Evolutionary conservation across 1,140 invertebrate species (phyloP), one percentile per base, ranked within the genome.

Genomic region (Chlorops oryzae): DNA sequence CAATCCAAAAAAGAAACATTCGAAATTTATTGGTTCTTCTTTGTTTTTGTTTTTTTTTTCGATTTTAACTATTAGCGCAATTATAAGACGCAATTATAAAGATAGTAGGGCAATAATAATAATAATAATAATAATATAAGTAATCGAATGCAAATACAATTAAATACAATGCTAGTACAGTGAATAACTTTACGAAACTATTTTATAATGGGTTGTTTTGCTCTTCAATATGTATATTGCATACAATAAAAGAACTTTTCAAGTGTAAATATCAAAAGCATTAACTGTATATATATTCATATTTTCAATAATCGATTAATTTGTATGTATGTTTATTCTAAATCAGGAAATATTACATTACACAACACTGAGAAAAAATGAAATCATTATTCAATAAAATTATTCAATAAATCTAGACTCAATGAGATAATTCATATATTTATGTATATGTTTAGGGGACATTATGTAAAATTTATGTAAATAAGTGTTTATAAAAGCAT

Each of bases 81-180:
- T n/a, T n/a, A n/a, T n/a, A n/a, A n/a, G n/a, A n/a, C n/a, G n/a
- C n/a, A n/a, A n/a, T n/a, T n/a, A n/a, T n/a, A n/a, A n/a, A n/a
- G n/a, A n/a, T n/a, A n/a, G n/a, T n/a, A n/a, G n/a, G n/a, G n/a
- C 28, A 32, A 32, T 32, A 32, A 32, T 54, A 56, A 55, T 44
- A 39, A 52, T 51, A 55, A 56, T 50, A 43, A 59, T 62, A 56
- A 63, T 59, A 61, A 62, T 59, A 61, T 61, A 13, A 46, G 57
- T 62, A 57, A 62, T 60, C 60, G 57, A 55, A 55, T 45, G 58
- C 57, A 59, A 59, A 27, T 61, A 55, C 54, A 59, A 44, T 46
- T 42, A 39, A 7, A 6, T 15, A n/a, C 15, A 39, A 50, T 22
- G 18, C 37, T 40, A 42, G 42, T 40, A 25, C 32, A 42, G 37